phyloP scores from a whole-genome alignment of 2,113 vertebrate species.

The Tichodroma muraria region DNA sequence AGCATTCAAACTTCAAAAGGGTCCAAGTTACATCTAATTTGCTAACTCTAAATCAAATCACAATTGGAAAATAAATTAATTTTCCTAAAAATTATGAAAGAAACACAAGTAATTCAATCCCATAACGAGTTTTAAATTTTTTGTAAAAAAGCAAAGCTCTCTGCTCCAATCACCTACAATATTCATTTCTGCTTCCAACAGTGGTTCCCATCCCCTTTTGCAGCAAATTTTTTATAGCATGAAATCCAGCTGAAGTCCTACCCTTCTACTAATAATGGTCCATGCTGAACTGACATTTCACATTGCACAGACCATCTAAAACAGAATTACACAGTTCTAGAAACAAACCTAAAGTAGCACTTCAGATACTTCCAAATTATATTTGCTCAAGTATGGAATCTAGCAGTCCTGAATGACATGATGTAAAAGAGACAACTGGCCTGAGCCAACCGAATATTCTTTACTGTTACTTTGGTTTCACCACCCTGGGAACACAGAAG shows the following conservation, averaged over 20 bases:
- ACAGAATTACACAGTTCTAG: background rate
- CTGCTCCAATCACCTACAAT: background rate
- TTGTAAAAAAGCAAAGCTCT: background rate
- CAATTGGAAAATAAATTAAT: background rate
- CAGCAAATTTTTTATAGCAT: background rate
- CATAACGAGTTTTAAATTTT: background rate
- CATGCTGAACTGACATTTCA: background rate
- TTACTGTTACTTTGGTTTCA: background rate
- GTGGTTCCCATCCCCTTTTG: background rate
- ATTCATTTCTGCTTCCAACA: background rate
- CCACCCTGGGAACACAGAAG: background rate
- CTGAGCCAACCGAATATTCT: background rate
- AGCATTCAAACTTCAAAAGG: background rate
- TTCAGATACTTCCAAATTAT: background rate
- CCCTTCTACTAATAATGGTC: background rate
- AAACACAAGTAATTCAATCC: background rate
- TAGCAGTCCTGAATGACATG: background rate
- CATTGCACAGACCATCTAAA: background rate
- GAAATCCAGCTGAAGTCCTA: background rate
- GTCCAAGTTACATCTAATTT: background rate
- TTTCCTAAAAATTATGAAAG: background rate
- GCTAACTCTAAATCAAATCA: background rate
- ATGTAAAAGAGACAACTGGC: background rate
- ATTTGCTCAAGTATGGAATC: background rate
- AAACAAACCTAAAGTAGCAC: background rate